Conservation (phyloP, 2,797 vertebrate species). For the Sebastes paucispinis region DNA sequence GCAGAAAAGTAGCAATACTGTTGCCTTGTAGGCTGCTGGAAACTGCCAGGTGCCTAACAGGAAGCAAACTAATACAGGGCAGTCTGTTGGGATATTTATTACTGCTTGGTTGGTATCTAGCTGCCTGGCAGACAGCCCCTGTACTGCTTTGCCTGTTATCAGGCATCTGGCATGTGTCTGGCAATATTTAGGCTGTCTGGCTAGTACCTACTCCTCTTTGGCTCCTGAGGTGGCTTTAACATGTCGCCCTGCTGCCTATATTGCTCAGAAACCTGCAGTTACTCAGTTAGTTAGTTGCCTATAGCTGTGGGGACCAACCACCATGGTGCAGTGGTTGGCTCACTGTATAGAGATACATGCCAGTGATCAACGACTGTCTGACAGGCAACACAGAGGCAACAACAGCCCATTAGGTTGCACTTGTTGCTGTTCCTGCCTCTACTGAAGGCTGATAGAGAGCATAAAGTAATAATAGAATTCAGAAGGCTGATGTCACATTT, state of each 20-base stretch:
- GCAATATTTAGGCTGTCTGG: conserved; percentile 26
- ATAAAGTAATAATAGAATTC: neutral
- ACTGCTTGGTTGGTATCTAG: conserved; percentile 23
- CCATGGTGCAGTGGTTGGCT: neutral
- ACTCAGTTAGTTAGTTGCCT: neutral
- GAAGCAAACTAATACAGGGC: conserved; percentile 24
- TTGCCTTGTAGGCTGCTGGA: neutral
- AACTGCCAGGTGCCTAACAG: conserved; percentile 34
- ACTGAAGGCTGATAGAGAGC: neutral
- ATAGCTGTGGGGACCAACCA: neutral
- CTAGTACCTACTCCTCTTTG: conserved; percentile 8
- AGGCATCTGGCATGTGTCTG: conserved; percentile 42
- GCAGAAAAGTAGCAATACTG: conserved; percentile 6
- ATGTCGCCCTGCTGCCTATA: neutral
- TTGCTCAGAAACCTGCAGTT: conserved; percentile 2
- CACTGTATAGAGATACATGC: neutral
- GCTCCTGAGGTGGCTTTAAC: neutral
- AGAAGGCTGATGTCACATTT: neutral
- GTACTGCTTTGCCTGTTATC: conserved; percentile 41
- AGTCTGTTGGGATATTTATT: conserved; percentile 37
- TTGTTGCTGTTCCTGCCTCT: neutral
- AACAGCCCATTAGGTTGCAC: neutral
- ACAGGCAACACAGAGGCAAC: neutral
- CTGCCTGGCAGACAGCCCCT: conserved; percentile 33
- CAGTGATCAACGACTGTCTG: neutral